Conservation (phyloP, 1,140 invertebrate species). For the Sycophaga agraensis region DNA sequence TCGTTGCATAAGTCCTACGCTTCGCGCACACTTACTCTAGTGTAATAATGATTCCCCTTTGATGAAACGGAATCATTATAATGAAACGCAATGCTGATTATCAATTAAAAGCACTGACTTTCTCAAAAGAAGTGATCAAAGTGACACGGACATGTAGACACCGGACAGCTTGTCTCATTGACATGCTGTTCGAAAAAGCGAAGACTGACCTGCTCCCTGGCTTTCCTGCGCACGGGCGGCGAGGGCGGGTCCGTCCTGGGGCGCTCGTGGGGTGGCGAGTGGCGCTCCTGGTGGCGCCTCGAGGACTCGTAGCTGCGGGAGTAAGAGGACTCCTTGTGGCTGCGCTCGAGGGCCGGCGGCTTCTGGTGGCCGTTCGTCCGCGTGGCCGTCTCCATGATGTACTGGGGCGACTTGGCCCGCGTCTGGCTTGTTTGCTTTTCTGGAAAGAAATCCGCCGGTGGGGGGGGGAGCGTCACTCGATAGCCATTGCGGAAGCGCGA, state of each 20-base stretch:
- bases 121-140: no score
- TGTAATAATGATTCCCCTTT: no score
- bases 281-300: conserved; percentile 38
- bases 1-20: no score
- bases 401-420: conserved; percentile 38
- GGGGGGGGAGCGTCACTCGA: background rate
- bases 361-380: conserved; percentile 37
- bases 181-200: no score
- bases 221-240: conserved; percentile 53
- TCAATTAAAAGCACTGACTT: no score
- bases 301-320: conserved; percentile 39
- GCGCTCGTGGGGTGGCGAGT: conserved; percentile 44
- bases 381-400: conserved; percentile 16
- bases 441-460: background rate
- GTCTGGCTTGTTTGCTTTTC: conserved; percentile 38
- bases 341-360: conserved; percentile 17
- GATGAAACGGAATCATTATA: no score
- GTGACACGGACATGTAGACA: no score
- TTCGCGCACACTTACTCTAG: no score
- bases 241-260: conserved; percentile 49
- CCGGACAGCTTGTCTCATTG: no score
- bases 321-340: conserved; percentile 38
- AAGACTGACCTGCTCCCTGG: conserved; percentile 34
- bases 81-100: no score
- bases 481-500: background rate